These are phyloP conservation scores for Euzetes globulus DNA, from an alignment of 2,888 invertebrate species.

Conservation along the genomic window DNA sequence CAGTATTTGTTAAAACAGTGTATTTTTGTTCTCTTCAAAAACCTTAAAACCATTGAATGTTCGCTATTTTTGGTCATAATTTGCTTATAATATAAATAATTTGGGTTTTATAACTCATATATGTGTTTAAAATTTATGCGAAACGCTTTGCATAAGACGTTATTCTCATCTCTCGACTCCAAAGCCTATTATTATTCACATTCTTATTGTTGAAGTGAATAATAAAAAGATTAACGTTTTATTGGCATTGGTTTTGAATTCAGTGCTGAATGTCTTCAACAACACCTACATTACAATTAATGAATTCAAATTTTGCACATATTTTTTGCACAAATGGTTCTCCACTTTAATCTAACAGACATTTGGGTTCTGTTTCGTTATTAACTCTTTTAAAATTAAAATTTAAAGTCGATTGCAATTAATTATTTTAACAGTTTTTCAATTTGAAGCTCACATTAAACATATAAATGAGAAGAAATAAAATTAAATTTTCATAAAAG, in stretches of 20 bases:
- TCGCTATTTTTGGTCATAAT: background rate
- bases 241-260: background rate
- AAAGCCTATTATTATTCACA: background rate
- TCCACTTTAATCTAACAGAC: background rate
- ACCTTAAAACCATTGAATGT: background rate
- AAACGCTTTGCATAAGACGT: constrained; percentile 5
- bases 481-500: background rate
- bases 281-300: constrained; percentile 21
- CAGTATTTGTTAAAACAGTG: too few species aligned
- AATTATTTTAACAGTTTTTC: constrained; percentile 6
- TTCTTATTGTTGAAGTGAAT: background rate
- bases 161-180: background rate
- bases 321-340: background rate
- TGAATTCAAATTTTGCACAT: background rate
- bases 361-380: background rate
- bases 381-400: background rate
- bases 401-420: background rate
- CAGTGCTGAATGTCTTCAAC: background rate
- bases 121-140: background rate
- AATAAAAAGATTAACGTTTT: background rate
- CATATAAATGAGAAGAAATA: background rate
- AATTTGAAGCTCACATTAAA: background rate
- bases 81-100: background rate
- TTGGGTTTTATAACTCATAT: background rate
- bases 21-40: too few species aligned